Evolutionary conservation across 1,140 invertebrate species (phyloP), one percentile per base, ranked within the genome.

Genomic region (Palaemon carinicauda): DNA sequence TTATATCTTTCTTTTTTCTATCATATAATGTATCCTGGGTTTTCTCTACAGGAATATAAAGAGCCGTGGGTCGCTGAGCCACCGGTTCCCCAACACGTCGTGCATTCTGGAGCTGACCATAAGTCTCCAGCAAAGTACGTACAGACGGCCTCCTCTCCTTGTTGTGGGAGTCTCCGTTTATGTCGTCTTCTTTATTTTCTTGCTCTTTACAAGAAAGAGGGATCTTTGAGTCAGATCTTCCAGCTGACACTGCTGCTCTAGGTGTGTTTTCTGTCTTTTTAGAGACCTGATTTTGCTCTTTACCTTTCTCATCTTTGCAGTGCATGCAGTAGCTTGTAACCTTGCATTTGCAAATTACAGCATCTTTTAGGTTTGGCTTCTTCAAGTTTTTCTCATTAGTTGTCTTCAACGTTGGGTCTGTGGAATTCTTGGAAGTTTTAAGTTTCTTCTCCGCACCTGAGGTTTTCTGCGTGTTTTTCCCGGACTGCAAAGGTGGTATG

Each of bases 41-140:
- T 31, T 29, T 80, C n/a, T 80, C 78, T n/a, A 80, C 78, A 24
- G 78, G 78, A 4, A 80, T 80, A 7, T 80, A 80, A 1, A 80
- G 19, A 1, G 78, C 78, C n/a, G 78, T 80, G 27, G 78, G 78
- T 19, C 78, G 51, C 4, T 79, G 52, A 0, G 52, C 50, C 52
- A 79, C 21, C 21, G 19, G 21, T 14, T 79, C 52, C 0, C 77
- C 10, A 31, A 56, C 78, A 33, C 78, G 78, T 31, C 78, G 52
- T 3, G 54, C 78, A 17, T 33, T 56, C 21, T 80, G 54, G 17
- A 80, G 54, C 52, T 80, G 78, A 9, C 56, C 78, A 21, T 80
- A 80, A 7, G 53, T 80, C 53, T 80, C 78, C n/a, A 80, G 27
- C 5, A 21, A 52, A 14, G 29, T 60, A 2, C 78, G 78, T 1